Evolutionary conservation across 2,797 vertebrate species (phyloP).

Genomic region (Mus spretus): DNA sequence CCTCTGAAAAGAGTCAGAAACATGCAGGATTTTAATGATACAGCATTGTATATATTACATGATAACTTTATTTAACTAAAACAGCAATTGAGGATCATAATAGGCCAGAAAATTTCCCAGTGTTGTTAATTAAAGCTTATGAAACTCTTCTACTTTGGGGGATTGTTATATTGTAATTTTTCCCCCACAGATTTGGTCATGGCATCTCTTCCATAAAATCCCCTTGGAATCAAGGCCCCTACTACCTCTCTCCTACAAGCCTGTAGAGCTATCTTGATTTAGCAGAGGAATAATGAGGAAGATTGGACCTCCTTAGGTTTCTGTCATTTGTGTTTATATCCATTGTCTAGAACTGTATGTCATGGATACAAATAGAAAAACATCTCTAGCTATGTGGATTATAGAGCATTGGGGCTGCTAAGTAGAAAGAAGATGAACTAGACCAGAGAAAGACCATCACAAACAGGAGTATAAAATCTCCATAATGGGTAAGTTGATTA

Average conservation of each 20-base stretch:
- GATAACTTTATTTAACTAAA: neutral
- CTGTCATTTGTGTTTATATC: neutral
- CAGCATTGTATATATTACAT: neutral
- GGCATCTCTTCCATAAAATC: neutral
- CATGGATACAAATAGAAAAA: neutral
- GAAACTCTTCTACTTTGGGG: neutral
- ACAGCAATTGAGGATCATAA: neutral
- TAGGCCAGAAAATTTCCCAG: neutral
- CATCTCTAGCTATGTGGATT: fast-evolving
- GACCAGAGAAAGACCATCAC: neutral
- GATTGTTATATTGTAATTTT: neutral
- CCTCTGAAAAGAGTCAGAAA: slow-evolving; percentile 8
- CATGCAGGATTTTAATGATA: neutral
- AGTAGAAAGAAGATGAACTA: neutral
- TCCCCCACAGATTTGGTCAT: neutral
- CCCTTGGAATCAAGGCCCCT: neutral
- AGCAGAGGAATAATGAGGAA: neutral
- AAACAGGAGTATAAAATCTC: neutral
- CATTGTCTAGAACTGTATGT: neutral
- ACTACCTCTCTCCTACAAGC: neutral
- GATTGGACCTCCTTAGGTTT: too few relatives aligned
- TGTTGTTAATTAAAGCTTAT: neutral
- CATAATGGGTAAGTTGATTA: neutral
- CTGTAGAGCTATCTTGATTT: neutral
- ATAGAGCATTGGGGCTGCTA: fast-evolving